Evolutionary conservation across 2,113 vertebrate genomes (phyloP).

Genomic region (Chionomys nivalis): DNA sequence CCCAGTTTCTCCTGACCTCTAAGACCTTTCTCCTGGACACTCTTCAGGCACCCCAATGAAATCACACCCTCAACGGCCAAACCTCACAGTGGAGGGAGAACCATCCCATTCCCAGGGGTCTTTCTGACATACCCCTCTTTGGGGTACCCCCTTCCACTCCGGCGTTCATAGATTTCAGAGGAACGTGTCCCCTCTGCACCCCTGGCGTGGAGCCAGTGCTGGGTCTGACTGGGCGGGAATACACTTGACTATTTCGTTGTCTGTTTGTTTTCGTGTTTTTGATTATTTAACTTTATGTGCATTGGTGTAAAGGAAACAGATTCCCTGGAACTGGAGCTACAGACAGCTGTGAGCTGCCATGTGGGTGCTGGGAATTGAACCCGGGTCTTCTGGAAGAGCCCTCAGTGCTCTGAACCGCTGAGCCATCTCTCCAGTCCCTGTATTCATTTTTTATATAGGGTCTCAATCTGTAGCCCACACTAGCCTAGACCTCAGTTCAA

Average conservation of each 20-base stretch:
- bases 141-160: too few relatives aligned
- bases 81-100: too few relatives aligned
- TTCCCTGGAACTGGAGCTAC: too few relatives aligned
- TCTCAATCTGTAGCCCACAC: background rate
- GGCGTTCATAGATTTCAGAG: rapidly evolving
- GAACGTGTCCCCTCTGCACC: too few relatives aligned
- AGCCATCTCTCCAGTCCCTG: too few relatives aligned
- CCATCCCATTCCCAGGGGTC: background rate
- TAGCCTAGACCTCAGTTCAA: background rate
- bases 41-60: background rate
- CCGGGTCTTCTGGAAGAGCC: too few relatives aligned
- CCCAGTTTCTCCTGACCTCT: background rate
- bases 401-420: too few relatives aligned
- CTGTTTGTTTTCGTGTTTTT: background rate
- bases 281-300: too few relatives aligned
- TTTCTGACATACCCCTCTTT: background rate
- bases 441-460: too few relatives aligned
- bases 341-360: too few relatives aligned
- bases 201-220: background rate
- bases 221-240: background rate
- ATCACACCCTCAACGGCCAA: background rate
- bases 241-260: background rate
- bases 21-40: background rate
- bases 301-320: too few relatives aligned
- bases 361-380: too few relatives aligned